Percentiles rank a stretch among this genome's conserved stretches.
Conservation (phyloP, 2,113 vertebrate genomes). For the Grus americana region DNA sequence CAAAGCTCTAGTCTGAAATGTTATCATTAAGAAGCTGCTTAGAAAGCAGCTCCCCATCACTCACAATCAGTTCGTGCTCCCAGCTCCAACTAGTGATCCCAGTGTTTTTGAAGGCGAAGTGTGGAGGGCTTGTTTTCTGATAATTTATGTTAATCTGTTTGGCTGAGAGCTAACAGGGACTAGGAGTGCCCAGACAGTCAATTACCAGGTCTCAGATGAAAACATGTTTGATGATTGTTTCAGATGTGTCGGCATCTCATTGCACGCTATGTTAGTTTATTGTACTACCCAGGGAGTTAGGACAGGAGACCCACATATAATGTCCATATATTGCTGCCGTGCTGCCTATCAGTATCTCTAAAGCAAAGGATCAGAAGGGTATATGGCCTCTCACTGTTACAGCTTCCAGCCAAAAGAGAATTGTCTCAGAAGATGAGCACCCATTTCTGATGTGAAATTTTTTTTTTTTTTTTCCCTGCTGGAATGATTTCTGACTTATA, state of each 20-base stretch:
- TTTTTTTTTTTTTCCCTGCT: background rate
- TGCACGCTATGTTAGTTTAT: fast-evolving
- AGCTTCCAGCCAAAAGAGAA: background rate
- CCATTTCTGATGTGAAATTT: background rate
- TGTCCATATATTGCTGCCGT: background rate
- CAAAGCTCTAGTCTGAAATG: background rate
- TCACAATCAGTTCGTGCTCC: background rate
- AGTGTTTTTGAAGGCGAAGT: background rate
- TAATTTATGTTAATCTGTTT: background rate
- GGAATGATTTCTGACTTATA: background rate
- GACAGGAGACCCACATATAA: background rate
- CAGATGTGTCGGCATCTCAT: background rate
- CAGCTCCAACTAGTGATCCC: background rate
- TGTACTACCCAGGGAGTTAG: background rate
- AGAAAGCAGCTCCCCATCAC: background rate
- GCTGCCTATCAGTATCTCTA: background rate
- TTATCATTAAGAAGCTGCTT: background rate
- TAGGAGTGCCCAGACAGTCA: background rate
- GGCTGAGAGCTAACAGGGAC: background rate
- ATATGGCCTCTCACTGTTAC: background rate
- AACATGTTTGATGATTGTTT: background rate
- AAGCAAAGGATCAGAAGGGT: background rate
- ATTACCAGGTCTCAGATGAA: background rate
- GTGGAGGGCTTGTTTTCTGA: background rate
- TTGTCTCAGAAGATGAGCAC: background rate